Evolutionary conservation across 2,113 vertebrate genomes (phyloP), one percentile per base, ranked within the genome.

Genomic region (Glaucomys volans): DNA sequence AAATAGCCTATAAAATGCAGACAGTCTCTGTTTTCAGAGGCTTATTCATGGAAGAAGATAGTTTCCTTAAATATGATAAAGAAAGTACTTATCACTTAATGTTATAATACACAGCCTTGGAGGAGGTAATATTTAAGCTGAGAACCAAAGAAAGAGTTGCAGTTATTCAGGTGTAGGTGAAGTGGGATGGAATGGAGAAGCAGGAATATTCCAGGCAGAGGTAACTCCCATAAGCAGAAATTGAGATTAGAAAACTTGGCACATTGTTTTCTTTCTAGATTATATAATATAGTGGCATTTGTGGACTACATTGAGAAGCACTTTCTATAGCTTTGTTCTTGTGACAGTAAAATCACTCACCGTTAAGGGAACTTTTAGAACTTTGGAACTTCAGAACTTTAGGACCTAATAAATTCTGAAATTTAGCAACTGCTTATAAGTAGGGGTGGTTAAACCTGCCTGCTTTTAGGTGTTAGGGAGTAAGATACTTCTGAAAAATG

Each of bases 361-460:
- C 26, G 92, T 90, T 40, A 79, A 87, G 88, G 92, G 50, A 90
- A 87, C 18, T 87, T 87, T 82, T 57, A 76, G 86, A 90, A 90
- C 12, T 88, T 88, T 47, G 16, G 11, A 80, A 79, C 37, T 30
- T 91, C 5, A 54, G 84, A 94, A 86, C 14, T 96, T 88, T 22
- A 83, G 42, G 64, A 81, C 72, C 62, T 87, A 5, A 4, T 4
- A 80, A 77, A 32, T 57, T 87, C 67, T 90, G 75, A 83, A 74
- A 84, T 82, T 75, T 74, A 85, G 71, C 84, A 44, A 54, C 71
- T 72, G 26, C 20, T 30, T 80, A 24, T 86, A 87, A 87, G 47
- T 7, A 62, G n/a, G 20, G 12, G 11, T 94, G 40, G 32, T 74
- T 72, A 75, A 74, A 3, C 32, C 8, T 75, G 26, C 32, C n/a